Percentiles rank a stretch among this genome's conserved stretches.
Evolutionary conservation across 2,888 invertebrate species (phyloP).

Genomic region (Drosophila affinis): DNA sequence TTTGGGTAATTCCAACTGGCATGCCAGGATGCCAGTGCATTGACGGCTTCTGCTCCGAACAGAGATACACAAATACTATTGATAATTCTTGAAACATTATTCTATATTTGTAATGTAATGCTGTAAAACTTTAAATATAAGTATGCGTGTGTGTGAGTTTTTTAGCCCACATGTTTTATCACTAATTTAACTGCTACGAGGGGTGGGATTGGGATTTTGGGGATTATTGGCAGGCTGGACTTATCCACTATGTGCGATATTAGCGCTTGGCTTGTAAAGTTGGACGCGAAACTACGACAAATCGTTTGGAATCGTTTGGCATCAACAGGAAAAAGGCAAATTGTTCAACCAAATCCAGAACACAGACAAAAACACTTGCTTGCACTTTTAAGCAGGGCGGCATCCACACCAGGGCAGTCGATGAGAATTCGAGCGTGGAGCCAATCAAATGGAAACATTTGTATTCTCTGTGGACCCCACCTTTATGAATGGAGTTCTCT

Average conservation of each 20-base stretch:
- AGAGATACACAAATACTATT: no score
- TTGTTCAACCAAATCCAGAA: not conserved
- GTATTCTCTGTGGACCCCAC: not conserved
- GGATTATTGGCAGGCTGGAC: slow-evolving; percentile 38
- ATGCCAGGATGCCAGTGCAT: no score
- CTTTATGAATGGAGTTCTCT: not conserved
- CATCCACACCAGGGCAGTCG: not conserved
- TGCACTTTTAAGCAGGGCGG: not conserved
- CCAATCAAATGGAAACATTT: no score
- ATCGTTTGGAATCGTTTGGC: not conserved
- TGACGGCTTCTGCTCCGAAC: no score
- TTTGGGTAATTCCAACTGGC: no score
- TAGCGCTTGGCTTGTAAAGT: slow-evolving; percentile 9
- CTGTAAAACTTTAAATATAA: slow-evolving; percentile 75
- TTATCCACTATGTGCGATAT: slow-evolving; percentile 21
- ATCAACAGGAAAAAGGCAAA: slow-evolving; percentile 22
- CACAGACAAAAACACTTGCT: not conserved
- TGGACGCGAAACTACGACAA: slow-evolving; percentile 18
- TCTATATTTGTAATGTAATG: slow-evolving; percentile 67
- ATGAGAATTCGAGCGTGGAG: no score
- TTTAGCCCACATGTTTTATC: slow-evolving; percentile 59
- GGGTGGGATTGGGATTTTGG: slow-evolving; percentile 1
- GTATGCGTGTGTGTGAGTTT: slow-evolving; percentile 53
- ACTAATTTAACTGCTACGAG: slow-evolving; percentile 64
- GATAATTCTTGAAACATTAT: slow-evolving; percentile 61